These are phyloP conservation scores for Drosophila anomalata DNA, from an alignment of 2,888 invertebrate species.

Conservation along the genomic window DNA sequence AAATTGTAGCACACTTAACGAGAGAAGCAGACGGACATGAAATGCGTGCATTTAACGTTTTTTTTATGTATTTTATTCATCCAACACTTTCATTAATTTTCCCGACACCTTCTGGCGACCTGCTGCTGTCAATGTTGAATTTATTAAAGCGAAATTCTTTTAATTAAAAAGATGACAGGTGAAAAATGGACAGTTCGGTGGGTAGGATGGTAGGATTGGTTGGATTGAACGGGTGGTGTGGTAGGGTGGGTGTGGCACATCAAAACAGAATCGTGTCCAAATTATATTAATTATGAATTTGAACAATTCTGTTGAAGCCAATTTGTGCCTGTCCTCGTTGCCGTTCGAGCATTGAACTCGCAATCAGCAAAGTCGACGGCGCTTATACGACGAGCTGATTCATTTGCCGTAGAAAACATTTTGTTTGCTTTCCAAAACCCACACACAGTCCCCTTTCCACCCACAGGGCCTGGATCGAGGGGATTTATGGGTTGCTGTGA, in stretches of 20 bases:
- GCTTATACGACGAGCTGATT: constrained; percentile 21
- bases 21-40: constrained; percentile 9
- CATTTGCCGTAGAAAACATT: constrained; percentile 65
- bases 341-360: constrained; percentile 63
- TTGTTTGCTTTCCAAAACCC: constrained; percentile 65
- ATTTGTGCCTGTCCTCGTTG: constrained; percentile 37
- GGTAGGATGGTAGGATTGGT: neutral
- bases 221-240: neutral
- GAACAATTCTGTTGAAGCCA: constrained; percentile 41
- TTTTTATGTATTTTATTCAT: constrained; percentile 13
- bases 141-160: constrained; percentile 72
- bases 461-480: neutral
- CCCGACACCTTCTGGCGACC: constrained; percentile 47
- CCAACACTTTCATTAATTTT: constrained; percentile 43
- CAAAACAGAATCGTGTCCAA: constrained; percentile 42
- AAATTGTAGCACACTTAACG: constrained; percentile 58
- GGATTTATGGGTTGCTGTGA: neutral
- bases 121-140: constrained; percentile 68
- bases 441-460: constrained; percentile 1
- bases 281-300: constrained; percentile 68
- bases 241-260: constrained; percentile 2
- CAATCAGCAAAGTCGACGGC: constrained; percentile 51
- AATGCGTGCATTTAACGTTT: constrained; percentile 6
- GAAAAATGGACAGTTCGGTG: constrained; percentile 44
- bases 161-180: constrained; percentile 68